Conservation (phyloP, 2,888 invertebrate species). For the Deroplatys truncata region DNA sequence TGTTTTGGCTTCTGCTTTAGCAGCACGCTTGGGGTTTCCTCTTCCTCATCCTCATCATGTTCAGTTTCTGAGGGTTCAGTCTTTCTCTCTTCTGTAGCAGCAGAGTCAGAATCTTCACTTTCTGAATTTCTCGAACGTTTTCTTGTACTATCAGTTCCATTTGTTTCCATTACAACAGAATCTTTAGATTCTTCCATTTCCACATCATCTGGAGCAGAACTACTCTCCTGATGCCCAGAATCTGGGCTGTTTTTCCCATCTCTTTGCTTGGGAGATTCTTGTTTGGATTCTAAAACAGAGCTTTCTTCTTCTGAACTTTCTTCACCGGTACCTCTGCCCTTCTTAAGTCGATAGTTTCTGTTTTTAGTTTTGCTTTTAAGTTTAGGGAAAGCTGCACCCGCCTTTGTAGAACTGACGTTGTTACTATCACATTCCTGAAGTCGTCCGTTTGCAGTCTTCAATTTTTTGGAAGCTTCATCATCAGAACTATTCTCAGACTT, state of each 20-base stretch:
- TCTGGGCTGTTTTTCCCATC: conserved; percentile 15
- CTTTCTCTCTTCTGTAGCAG: conserved; percentile 34
- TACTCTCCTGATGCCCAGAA: conserved; percentile 10
- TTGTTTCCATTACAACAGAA: background rate
- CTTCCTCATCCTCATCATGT: conserved; percentile 29
- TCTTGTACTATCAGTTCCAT: background rate
- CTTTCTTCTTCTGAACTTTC: conserved; percentile 25
- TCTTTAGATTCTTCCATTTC: conserved; percentile 20
- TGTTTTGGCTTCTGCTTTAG: conserved; percentile 61
- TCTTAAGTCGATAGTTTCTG: conserved; percentile 38
- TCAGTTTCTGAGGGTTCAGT: conserved; percentile 21
- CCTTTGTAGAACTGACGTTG: conserved; percentile 19
- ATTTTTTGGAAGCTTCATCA: conserved; percentile 22
- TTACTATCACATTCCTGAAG: background rate
- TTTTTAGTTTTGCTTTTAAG: conserved; percentile 37
- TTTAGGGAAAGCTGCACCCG: conserved; percentile 34
- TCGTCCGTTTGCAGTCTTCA: conserved; percentile 16
- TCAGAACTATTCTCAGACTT: conserved; percentile 32
- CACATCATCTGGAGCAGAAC: conserved; percentile 19
- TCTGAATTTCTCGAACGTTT: conserved; percentile 6
- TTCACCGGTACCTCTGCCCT: conserved; percentile 27
- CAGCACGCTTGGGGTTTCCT: conserved; percentile 45
- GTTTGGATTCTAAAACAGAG: background rate
- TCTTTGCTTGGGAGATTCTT: conserved; percentile 1
- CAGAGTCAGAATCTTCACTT: conserved; percentile 33